These are phyloP conservation scores for Callipepla californica DNA, from an alignment of 2,113 vertebrate genomes.

Conservation along the genomic window DNA sequence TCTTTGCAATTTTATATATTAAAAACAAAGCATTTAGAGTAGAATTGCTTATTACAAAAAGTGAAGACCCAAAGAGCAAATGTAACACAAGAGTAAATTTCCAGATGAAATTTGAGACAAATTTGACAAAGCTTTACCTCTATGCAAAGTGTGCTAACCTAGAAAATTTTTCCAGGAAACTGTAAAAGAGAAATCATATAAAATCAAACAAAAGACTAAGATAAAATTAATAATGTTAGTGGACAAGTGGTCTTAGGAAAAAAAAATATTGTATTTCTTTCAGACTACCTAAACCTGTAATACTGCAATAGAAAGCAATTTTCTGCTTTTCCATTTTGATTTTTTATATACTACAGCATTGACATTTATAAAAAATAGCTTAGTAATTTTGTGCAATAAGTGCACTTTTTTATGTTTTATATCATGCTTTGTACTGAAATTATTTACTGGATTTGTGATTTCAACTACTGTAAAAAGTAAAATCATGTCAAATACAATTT, in stretches of 20 bases:
- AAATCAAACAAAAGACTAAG: constrained; percentile 42
- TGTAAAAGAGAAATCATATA: constrained; percentile 60
- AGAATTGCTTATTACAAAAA: background rate
- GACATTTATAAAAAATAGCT: background rate
- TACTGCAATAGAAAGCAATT: background rate
- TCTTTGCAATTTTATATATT: constrained; percentile 6
- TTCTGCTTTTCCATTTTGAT: background rate
- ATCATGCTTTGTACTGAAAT: background rate
- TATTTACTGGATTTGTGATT: background rate
- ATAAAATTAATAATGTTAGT: constrained; percentile 33
- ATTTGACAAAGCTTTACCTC: background rate
- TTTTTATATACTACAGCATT: background rate
- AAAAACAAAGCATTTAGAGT: background rate
- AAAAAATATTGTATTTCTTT: background rate
- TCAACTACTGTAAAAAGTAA: background rate
- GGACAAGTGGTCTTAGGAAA: background rate
- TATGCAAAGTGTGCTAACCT: constrained; percentile 43
- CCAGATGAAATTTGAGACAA: constrained; percentile 39
- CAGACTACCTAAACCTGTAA: background rate
- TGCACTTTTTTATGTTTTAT: background rate
- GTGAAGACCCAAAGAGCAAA: background rate
- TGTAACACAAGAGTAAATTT: constrained; percentile 43
- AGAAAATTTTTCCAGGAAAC: constrained; percentile 60
- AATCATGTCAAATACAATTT: background rate
- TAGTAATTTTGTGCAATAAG: background rate